Evolutionary conservation across 2,888 invertebrate species (phyloP).

Genomic region (Agriotes lineatus): DNA sequence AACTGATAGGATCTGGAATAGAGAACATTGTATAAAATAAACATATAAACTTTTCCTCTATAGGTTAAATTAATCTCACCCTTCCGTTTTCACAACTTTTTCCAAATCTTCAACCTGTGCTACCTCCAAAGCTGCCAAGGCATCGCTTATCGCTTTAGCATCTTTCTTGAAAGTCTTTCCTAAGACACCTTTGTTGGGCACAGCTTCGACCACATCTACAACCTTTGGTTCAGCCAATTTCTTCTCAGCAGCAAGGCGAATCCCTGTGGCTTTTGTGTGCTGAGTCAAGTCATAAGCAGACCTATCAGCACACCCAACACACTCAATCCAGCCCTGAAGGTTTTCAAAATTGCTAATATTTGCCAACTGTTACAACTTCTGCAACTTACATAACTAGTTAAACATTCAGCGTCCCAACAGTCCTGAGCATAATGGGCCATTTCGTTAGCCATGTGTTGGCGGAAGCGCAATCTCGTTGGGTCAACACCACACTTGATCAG

Average conservation of each 20-base stretch:
- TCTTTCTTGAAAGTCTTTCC: constrained; percentile 96
- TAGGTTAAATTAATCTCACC: constrained; percentile 60
- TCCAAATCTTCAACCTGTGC: constrained; percentile 71
- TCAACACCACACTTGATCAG: constrained; percentile 91
- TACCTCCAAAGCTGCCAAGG: constrained; percentile 72
- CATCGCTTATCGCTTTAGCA: constrained; percentile 86
- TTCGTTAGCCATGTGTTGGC: constrained; percentile 99
- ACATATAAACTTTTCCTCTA: too few relatives aligned
- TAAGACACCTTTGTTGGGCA: constrained; percentile 86
- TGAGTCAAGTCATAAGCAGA: constrained; percentile 97
- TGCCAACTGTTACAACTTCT: constrained; percentile 32
- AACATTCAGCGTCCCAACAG: constrained; percentile 99
- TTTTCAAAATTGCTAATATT: too few relatives aligned
- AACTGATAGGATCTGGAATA: constrained; percentile 70
- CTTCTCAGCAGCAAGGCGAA: constrained; percentile 92
- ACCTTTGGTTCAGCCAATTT: constrained; percentile 84
- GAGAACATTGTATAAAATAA: too few relatives aligned
- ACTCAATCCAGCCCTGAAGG: constrained; percentile 96
- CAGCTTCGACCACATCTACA: constrained; percentile 81
- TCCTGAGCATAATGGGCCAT: constrained; percentile 99
- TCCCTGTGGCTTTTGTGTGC: constrained; percentile 93
- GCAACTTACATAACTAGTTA: constrained; percentile 89
- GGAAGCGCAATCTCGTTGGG: constrained; percentile 86
- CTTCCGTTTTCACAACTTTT: constrained; percentile 71
- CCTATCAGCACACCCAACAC: constrained; percentile 98